Percentiles rank a stretch among this genome's conserved stretches.
These are phyloP conservation scores for Cavia aperea DNA, from an alignment of 2,113 vertebrate genomes.

Conservation along the genomic window DNA sequence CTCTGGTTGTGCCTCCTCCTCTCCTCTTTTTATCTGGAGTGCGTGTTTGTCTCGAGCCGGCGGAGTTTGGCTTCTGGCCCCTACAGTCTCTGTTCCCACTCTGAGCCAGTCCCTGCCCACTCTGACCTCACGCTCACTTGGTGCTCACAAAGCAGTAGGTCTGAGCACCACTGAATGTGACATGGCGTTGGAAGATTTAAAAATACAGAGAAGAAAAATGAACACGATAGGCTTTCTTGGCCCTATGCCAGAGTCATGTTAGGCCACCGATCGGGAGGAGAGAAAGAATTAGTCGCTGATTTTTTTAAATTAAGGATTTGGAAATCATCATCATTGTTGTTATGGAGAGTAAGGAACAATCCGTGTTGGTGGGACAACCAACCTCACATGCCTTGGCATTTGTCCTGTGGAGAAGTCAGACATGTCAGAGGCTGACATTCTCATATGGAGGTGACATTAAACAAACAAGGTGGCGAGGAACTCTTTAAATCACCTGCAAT, in stretches of 20 bases:
- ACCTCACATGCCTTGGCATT: slow-evolving; percentile 21
- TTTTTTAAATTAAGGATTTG: slow-evolving; percentile 51
- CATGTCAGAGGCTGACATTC: slow-evolving; percentile 56
- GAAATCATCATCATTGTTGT: slow-evolving; percentile 20
- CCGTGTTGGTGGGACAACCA: neutral
- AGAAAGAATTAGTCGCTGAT: slow-evolving; percentile 14
- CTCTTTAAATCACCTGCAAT: slow-evolving; percentile 60
- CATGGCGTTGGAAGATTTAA: neutral
- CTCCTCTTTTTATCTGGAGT: slow-evolving; percentile 43
- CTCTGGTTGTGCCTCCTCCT: slow-evolving; percentile 13
- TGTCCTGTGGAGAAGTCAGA: slow-evolving; percentile 31
- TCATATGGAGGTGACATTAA: slow-evolving; percentile 58
- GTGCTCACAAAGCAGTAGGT: neutral
- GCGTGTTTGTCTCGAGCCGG: slow-evolving; percentile 53
- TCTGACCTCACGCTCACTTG: neutral
- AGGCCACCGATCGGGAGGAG: neutral
- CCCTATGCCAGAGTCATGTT: neutral
- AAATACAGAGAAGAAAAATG: slow-evolving; percentile 21
- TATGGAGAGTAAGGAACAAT: neutral
- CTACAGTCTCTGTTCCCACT: slow-evolving; percentile 12
- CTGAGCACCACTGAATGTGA: neutral
- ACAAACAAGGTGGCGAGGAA: slow-evolving; percentile 45
- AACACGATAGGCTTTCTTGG: neutral
- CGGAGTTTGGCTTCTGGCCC: slow-evolving; percentile 55
- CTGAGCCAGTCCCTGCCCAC: neutral